Evolutionary conservation across 2,797 vertebrate genomes (phyloP).

Genomic region (Odontamblyopus lacepedii): DNA sequence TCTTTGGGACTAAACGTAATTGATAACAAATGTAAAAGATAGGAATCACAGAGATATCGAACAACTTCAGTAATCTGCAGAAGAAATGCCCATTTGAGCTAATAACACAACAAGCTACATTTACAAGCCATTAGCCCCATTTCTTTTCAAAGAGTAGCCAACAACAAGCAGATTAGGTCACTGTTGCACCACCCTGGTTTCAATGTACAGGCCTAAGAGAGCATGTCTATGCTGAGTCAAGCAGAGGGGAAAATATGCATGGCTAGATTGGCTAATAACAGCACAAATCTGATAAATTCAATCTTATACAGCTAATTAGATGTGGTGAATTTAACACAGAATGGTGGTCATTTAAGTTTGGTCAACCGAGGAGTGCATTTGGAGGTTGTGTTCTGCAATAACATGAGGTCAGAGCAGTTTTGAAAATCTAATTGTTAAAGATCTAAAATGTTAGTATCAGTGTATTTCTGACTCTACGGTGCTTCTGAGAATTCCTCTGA

Average conservation of each 20-base stretch:
- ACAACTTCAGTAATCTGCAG: constrained; percentile 55
- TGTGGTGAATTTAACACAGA: constrained; percentile 77
- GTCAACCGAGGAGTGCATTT: constrained; percentile 59
- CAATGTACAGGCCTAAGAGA: constrained; percentile 48
- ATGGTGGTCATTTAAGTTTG: constrained; percentile 70
- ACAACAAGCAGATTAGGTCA: constrained; percentile 69
- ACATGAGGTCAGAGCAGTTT: constrained; percentile 19
- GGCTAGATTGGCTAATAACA: constrained; percentile 72
- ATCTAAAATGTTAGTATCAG: constrained; percentile 8
- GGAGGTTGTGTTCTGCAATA: constrained; percentile 50
- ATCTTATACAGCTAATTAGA: constrained; percentile 74
- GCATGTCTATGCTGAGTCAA: constrained; percentile 47
- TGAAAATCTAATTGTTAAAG: neutral
- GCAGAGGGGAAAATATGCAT: constrained; percentile 52
- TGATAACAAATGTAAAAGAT: constrained; percentile 70
- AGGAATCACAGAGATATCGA: constrained; percentile 63
- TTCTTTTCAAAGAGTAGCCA: constrained; percentile 76
- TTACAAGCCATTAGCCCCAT: constrained; percentile 77
- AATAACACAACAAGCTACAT: constrained; percentile 73
- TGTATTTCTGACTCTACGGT: constrained; percentile 24
- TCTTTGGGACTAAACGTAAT: constrained; percentile 62
- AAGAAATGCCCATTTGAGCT: constrained; percentile 62
- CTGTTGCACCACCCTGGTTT: constrained; percentile 55
- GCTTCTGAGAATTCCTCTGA: constrained; percentile 62
- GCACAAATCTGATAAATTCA: constrained; percentile 69